A percentile compares a stretch with the other conserved stretches of the same genome.
Conservation (phyloP, 2,113 vertebrate species). For the Agapornis roseicollis region DNA sequence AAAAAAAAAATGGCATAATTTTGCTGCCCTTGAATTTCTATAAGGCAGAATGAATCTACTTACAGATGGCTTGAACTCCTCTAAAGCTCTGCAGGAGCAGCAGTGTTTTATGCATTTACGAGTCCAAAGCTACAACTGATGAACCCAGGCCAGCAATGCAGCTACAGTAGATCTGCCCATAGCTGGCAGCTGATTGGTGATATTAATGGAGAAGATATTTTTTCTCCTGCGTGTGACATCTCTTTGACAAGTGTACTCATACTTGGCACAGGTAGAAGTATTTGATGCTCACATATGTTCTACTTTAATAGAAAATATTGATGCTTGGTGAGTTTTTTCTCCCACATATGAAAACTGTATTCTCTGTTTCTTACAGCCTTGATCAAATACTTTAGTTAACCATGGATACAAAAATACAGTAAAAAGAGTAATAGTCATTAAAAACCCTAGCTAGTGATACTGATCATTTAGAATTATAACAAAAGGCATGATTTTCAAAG, state of each 20-base stretch:
- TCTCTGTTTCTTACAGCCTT: neutral
- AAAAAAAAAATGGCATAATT: neutral
- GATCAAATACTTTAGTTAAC: neutral
- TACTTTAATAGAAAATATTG: neutral
- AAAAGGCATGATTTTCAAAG: constrained; percentile 9
- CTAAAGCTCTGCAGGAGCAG: neutral
- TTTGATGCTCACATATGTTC: neutral
- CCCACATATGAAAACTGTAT: neutral
- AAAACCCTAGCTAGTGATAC: neutral
- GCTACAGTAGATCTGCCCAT: neutral
- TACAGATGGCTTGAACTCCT: neutral
- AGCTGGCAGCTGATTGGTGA: neutral
- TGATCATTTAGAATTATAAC: constrained; percentile 11
- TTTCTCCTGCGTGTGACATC: neutral
- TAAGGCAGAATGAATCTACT: neutral
- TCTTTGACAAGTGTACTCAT: neutral
- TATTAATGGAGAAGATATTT: neutral
- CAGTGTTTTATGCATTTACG: neutral
- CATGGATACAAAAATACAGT: neutral
- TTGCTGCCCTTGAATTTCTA: neutral
- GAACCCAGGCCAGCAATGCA: neutral
- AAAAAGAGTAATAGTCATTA: neutral
- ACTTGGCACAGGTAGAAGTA: neutral
- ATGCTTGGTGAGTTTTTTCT: neutral
- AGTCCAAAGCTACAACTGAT: neutral